These are phyloP conservation scores for Chelonoidis abingdonii DNA, from an alignment of 2,113 vertebrate species.

Conservation along the genomic window DNA sequence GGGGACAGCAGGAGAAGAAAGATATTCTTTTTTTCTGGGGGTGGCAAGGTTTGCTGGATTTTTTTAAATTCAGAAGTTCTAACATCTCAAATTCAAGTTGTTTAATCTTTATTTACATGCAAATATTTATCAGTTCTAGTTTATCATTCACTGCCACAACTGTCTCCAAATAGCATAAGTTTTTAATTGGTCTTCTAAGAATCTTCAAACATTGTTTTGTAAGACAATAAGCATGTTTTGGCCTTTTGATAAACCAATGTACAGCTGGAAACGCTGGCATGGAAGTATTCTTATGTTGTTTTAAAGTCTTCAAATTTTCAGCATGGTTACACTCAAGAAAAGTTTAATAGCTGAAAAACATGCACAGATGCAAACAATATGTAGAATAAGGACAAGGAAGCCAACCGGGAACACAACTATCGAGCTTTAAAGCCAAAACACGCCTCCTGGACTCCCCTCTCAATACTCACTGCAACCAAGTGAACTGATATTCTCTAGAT, in stretches of 20 bases:
- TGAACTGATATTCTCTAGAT: background rate
- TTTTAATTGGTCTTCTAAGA: background rate
- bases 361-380: background rate
- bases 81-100: background rate
- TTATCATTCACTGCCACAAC: background rate
- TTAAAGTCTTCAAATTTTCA: background rate
- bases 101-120: background rate
- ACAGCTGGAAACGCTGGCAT: background rate
- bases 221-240: background rate
- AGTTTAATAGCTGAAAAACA: background rate
- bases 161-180: background rate
- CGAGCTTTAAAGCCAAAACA: background rate
- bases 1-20: rapidly evolving
- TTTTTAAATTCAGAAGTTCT: background rate
- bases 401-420: background rate
- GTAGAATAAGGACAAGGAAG: background rate
- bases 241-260: background rate
- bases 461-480: background rate
- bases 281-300: background rate
- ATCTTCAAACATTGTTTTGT: background rate
- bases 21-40: background rate
- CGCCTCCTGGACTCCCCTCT: background rate
- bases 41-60: background rate
- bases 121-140: background rate
- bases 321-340: background rate